These are phyloP conservation scores for Heliothis subflexa DNA, from an alignment of 1,140 invertebrate genomes.

Conservation along the genomic window DNA sequence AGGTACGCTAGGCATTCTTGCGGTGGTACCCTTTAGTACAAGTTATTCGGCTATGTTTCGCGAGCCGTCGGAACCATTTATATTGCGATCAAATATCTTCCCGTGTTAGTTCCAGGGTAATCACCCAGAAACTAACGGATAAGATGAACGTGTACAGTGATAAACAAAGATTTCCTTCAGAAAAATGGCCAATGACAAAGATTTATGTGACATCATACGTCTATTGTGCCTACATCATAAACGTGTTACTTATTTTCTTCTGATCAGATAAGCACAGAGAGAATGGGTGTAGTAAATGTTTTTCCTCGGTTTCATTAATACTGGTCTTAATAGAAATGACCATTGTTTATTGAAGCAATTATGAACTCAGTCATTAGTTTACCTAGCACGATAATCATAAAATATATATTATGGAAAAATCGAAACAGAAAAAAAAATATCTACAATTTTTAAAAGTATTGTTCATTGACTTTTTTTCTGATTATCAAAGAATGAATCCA, in stretches of 20 bases:
- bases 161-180: neutral
- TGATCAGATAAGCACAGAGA: no score
- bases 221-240: no score
- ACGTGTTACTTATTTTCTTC: no score
- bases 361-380: no score
- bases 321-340: no score
- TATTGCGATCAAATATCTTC: conserved; percentile 3
- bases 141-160: neutral
- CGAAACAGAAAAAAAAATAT: neutral
- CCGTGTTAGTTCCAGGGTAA: conserved; percentile 1
- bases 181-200: neutral
- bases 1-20: neutral
- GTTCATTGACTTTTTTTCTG: no score
- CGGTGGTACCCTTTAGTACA: neutral
- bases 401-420: neutral
- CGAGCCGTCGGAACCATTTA: conserved; percentile 1
- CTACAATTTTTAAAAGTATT: no score
- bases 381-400: no score
- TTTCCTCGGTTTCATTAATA: no score
- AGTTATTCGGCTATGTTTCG: conserved; percentile 21
- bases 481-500: no score
- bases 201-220: neutral
- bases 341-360: no score
- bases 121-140: conserved; percentile 6
- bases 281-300: no score